These are phyloP conservation scores for Scaptomyza reducta DNA, from an alignment of 2,888 invertebrate species.

Conservation along the genomic window DNA sequence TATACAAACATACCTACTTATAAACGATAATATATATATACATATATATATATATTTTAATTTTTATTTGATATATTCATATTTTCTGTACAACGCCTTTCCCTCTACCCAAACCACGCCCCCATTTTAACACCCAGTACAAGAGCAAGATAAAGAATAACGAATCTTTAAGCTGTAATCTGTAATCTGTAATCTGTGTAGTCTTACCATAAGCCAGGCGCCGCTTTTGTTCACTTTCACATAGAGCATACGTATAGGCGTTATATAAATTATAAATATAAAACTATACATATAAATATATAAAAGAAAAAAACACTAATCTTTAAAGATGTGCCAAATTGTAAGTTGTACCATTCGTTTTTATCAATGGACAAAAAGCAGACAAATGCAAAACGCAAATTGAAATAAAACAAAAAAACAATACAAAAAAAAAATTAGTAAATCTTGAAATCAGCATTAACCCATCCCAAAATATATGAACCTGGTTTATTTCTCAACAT, in stretches of 20 bases:
- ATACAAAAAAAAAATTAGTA: slow-evolving; percentile 27
- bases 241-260: slow-evolving; percentile 70
- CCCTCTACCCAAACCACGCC: slow-evolving; percentile 1
- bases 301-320: slow-evolving; percentile 72
- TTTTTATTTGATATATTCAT: slow-evolving; percentile 40
- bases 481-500: slow-evolving; percentile 56
- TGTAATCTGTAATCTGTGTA: slow-evolving; percentile 64
- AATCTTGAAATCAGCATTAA: slow-evolving; percentile 38
- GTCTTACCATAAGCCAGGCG: slow-evolving; percentile 73
- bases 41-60: slow-evolving; percentile 45
- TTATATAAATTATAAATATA: slow-evolving; percentile 70
- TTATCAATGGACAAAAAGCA: slow-evolving; percentile 70
- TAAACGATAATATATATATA: slow-evolving; percentile 22
- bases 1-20: slow-evolving; percentile 52
- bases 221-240: slow-evolving; percentile 78
- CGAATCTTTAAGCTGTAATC: slow-evolving; percentile 50
- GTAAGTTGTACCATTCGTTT: slow-evolving; percentile 83
- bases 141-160: slow-evolving; percentile 55
- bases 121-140: slow-evolving; percentile 54
- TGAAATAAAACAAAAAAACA: slow-evolving; percentile 56
- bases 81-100: slow-evolving; percentile 33
- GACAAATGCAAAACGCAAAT: slow-evolving; percentile 68
- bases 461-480: slow-evolving; percentile 31
- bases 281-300: slow-evolving; percentile 58
- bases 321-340: slow-evolving; percentile 84